Percentiles rank a stretch among this genome's conserved stretches.
Conservation (phyloP, 2,888 invertebrate species). For the Cephus pulcher region DNA sequence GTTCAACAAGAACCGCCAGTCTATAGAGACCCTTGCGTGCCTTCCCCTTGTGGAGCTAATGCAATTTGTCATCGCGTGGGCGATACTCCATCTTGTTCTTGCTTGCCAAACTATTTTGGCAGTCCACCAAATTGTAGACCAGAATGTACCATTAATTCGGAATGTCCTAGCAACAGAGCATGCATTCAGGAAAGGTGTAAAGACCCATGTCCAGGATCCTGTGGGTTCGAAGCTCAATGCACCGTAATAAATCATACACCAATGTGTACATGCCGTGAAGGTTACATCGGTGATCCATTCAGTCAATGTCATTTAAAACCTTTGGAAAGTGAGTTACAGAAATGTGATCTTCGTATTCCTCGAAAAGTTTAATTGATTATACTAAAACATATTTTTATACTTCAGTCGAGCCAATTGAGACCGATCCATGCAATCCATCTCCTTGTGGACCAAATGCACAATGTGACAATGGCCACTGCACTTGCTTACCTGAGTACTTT, state of each 20-base stretch:
- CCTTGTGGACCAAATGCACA: constrained; percentile 82
- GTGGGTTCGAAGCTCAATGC: constrained; percentile 74
- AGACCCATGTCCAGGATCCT: constrained; percentile 79
- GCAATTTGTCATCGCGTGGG: constrained; percentile 71
- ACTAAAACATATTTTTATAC: not conserved
- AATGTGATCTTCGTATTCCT: not conserved
- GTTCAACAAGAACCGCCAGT: constrained; percentile 46
- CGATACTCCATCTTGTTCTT: constrained; percentile 72
- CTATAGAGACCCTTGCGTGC: constrained; percentile 72
- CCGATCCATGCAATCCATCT: constrained; percentile 68
- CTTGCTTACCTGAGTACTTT: constrained; percentile 78
- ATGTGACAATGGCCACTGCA: constrained; percentile 77
- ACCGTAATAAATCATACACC: constrained; percentile 72
- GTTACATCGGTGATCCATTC: constrained; percentile 62
- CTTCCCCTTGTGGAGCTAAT: constrained; percentile 77
- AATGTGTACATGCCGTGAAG: constrained; percentile 64
- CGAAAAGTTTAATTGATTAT: not conserved
- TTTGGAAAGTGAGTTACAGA: not conserved
- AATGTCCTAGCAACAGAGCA: constrained; percentile 75
- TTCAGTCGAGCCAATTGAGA: constrained; percentile 41
- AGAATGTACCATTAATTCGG: constrained; percentile 75
- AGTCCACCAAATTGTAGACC: constrained; percentile 77
- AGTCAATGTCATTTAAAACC: constrained; percentile 49
- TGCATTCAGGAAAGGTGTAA: constrained; percentile 76
- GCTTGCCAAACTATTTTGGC: constrained; percentile 72